Evolutionary conservation across 2,888 invertebrate genomes (phyloP), one percentile per base, ranked within the genome.

Genomic region (Dorcus hopei): DNA sequence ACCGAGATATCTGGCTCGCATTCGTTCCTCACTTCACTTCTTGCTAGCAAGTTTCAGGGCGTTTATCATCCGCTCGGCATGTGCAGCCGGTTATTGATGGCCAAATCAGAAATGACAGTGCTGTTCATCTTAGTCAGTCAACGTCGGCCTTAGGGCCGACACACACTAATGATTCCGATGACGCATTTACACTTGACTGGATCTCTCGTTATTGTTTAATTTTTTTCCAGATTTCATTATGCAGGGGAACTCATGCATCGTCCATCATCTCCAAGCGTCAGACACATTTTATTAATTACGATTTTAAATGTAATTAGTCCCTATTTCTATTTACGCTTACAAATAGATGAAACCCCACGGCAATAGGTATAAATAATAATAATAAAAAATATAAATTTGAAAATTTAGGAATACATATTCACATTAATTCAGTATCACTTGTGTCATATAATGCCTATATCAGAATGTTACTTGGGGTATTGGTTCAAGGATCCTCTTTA

Each of bases 101-200:
- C 72, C 74, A 72, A 75, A 76, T 76, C 76, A 74, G 73, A 74
- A 75, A 75, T 75, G 75, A 74, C 76, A 74, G 73, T 67, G 73
- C 68, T 74, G 76, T 77, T 76, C 76, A 74, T 77, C 77, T 74
- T 74, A 71, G 76, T 76, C 75, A 74, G 67, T 74, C 74, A 73
- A 68, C 71, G 72, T 68, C 71, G 67, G 65, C 64, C 66, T 66
- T 66, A 63, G 51, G 49, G 48, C 48, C 19, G 23, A 63, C 66
- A 66, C 64, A 59, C 68, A 62, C 71, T 75, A 75, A 75, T 74
- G 74, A 74, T 72, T 69, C 65, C 66, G 68, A 71, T 71, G 72
- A 73, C 70, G 70, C 65, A 63, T 64, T 65, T 64, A 61, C 64
- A 65, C 65, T 65, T 55, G 56, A 60, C 49, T 40, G 49, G 51